Conservation (phyloP, 2,113 vertebrate genomes). For the Ancistrus triradiatus region DNA sequence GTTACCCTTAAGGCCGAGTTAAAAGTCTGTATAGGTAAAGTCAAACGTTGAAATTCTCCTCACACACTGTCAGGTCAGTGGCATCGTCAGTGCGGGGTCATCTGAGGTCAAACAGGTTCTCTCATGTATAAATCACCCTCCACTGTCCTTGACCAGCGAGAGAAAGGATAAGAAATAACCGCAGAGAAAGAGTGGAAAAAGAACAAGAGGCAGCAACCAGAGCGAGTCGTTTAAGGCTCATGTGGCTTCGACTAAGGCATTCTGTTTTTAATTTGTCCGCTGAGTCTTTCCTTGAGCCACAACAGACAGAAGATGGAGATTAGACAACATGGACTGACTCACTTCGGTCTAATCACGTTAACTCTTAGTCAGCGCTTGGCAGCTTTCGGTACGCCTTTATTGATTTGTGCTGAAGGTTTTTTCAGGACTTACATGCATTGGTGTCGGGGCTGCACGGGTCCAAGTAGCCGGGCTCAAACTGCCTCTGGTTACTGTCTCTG, state of each 20-base stretch:
- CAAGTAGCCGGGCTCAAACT: too few species aligned
- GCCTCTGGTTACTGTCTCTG: too few species aligned
- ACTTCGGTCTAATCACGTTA: slow-evolving; percentile 46
- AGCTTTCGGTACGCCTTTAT: slow-evolving; percentile 43
- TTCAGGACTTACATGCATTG: too few species aligned
- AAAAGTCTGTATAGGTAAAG: too few species aligned
- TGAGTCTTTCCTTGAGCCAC: slow-evolving; percentile 28
- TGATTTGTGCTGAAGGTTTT: too few species aligned
- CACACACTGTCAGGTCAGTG: slow-evolving; percentile 26
- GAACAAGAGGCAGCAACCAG: background rate
- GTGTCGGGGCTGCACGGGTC: too few species aligned
- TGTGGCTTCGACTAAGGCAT: too few species aligned
- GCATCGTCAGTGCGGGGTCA: slow-evolving; percentile 25
- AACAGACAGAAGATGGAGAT: background rate
- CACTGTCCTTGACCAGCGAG: slow-evolving; percentile 27
- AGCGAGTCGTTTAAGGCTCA: too few species aligned
- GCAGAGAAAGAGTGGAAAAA: background rate
- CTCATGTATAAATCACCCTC: slow-evolving; percentile 39
- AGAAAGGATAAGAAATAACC: background rate
- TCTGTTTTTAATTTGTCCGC: slow-evolving; percentile 45
- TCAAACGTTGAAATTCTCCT: too few species aligned
- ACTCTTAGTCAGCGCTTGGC: slow-evolving; percentile 41
- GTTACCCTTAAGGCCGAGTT: too few species aligned
- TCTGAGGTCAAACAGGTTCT: slow-evolving; percentile 30
- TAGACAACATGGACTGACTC: slow-evolving; percentile 6